Evolutionary conservation across 2,797 vertebrate genomes (phyloP).

Genomic region (Coranthus polyacanthus): DNA sequence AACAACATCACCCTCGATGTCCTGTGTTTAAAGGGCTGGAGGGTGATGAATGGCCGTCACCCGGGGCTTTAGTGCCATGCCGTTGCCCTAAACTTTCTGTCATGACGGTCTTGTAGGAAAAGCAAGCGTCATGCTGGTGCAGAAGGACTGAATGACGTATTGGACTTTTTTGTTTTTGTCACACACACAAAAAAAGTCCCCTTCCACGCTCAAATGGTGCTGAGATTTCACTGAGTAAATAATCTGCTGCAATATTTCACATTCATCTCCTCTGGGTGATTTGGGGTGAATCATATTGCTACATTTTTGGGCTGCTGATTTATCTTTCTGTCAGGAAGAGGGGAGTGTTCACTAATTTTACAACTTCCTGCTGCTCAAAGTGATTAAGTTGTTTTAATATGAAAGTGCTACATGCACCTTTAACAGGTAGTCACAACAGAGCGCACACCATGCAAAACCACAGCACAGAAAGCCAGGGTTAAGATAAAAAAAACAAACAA

Average conservation of each 20-base stretch:
- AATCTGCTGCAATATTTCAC: conserved; percentile 47
- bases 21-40: conserved; percentile 36
- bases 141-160: conserved; percentile 27
- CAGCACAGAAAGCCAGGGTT: conserved; percentile 67
- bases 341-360: conserved; percentile 30
- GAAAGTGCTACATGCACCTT: neutral
- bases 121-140: conserved; percentile 19
- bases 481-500: conserved; percentile 73
- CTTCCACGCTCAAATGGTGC: conserved; percentile 19
- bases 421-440: conserved; percentile 26
- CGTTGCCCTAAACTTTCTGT: conserved; percentile 9
- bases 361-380: conserved; percentile 18
- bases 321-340: conserved; percentile 22
- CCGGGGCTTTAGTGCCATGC: neutral
- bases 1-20: conserved; percentile 26
- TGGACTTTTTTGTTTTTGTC: conserved; percentile 32
- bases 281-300: conserved; percentile 23
- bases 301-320: conserved; percentile 34
- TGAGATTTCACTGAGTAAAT: conserved; percentile 46
- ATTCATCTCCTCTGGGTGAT: conserved; percentile 37
- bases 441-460: conserved; percentile 55
- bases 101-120: conserved; percentile 2
- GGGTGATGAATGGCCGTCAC: conserved; percentile 50
- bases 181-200: conserved; percentile 46
- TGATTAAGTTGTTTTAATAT: neutral